Evolutionary conservation across 2,113 vertebrate genomes (phyloP).

Genomic region (Orycteropus afer): DNA sequence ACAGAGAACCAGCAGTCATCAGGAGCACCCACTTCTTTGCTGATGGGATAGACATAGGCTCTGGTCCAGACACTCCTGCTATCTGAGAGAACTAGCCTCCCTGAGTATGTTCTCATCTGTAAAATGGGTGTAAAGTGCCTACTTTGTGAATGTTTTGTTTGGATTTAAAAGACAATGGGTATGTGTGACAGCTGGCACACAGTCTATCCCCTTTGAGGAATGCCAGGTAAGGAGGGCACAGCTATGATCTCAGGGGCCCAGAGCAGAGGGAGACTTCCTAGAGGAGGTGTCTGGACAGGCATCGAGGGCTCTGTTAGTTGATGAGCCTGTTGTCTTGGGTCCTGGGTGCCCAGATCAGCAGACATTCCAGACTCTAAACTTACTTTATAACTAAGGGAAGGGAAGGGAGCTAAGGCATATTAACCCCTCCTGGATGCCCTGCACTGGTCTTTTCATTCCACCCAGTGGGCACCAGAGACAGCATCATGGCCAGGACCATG

Average conservation of each 20-base stretch:
- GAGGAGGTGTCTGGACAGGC: background rate
- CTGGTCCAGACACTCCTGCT: background rate
- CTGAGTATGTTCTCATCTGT: background rate
- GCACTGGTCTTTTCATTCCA: background rate
- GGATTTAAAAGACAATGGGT: background rate
- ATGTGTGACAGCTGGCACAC: background rate
- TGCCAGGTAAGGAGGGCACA: background rate
- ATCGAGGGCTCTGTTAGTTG: background rate
- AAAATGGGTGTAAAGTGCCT: background rate
- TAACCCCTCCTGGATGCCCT: background rate
- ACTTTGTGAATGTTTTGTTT: background rate
- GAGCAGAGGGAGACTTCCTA: background rate
- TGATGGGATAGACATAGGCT: fast-evolving
- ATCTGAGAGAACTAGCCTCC: background rate
- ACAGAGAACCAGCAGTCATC: background rate
- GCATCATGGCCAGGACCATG: background rate
- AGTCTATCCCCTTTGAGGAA: too few relatives aligned
- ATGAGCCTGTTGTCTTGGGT: background rate
- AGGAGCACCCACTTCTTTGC: background rate
- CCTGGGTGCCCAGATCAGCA: background rate
- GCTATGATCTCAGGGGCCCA: background rate
- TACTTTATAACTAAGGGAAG: background rate
- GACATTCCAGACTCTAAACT: background rate
- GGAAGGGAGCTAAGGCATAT: background rate
- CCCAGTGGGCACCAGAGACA: background rate